Conservation (phyloP, 2,888 invertebrate species). For the Ophonus ardosiacus region DNA sequence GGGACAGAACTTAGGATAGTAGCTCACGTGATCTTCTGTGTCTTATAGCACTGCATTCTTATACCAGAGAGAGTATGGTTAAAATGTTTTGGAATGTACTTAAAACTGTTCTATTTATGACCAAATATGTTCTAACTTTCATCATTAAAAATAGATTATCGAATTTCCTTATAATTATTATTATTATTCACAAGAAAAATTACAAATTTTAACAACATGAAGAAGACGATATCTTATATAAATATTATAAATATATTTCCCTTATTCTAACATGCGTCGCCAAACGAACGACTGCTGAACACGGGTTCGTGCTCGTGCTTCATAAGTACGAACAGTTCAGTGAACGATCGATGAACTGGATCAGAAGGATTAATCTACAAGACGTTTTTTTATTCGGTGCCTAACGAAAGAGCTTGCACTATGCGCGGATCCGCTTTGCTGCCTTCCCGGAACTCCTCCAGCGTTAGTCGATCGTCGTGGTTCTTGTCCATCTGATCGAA, state of each 20-base stretch:
- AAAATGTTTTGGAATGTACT: background rate
- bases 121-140: background rate
- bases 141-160: slow-evolving; percentile 35
- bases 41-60: too few relatives aligned
- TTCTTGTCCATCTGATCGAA: slow-evolving; percentile 99
- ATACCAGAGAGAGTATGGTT: too few relatives aligned
- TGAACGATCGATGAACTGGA: slow-evolving; percentile 23
- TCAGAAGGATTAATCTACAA: background rate
- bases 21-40: too few relatives aligned
- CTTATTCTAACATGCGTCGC: slow-evolving; percentile 1
- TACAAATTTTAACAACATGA: slow-evolving; percentile 54
- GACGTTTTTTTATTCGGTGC: slow-evolving; percentile 73
- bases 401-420: slow-evolving; percentile 95
- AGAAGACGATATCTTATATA: slow-evolving; percentile 53
- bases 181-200: slow-evolving; percentile 48
- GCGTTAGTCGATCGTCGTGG: slow-evolving; percentile 95
- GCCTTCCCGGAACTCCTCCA: slow-evolving; percentile 98
- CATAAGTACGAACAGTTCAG: slow-evolving; percentile 43
- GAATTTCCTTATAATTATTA: slow-evolving; percentile 36
- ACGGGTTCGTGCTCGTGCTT: slow-evolving; percentile 47
- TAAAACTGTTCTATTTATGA: background rate
- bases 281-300: slow-evolving; percentile 27
- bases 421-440: slow-evolving; percentile 99
- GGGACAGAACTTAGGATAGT: too few relatives aligned
- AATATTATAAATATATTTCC: slow-evolving; percentile 38